These are phyloP conservation scores for Neosalanx taihuensis DNA, from an alignment of 2,797 vertebrate genomes.

Conservation along the genomic window DNA sequence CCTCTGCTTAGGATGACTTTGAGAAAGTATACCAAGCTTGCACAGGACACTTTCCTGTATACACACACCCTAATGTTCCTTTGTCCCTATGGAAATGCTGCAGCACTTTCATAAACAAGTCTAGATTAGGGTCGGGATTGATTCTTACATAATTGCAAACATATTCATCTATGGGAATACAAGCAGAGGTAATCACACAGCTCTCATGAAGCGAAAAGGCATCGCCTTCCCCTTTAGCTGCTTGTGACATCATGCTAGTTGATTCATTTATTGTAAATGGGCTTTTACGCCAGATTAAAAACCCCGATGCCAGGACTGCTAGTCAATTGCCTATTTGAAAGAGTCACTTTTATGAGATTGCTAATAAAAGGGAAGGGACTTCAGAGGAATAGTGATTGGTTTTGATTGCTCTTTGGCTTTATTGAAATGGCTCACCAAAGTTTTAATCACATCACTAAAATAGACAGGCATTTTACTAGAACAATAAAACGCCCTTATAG, in stretches of 20 bases:
- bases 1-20: background rate
- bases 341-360: constrained; percentile 57
- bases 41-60: background rate
- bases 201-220: constrained; percentile 44
- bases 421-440: constrained; percentile 36
- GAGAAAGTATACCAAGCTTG: constrained; percentile 17
- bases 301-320: constrained; percentile 52
- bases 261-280: constrained; percentile 60
- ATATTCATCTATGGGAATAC: constrained; percentile 54
- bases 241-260: constrained; percentile 44
- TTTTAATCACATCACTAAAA: constrained; percentile 16
- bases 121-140: constrained; percentile 21
- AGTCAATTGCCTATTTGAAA: constrained; percentile 47
- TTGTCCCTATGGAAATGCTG: too few species aligned
- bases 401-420: constrained; percentile 36
- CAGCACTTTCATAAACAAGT: background rate
- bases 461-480: too few species aligned
- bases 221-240: constrained; percentile 39
- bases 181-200: constrained; percentile 53
- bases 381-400: constrained; percentile 51
- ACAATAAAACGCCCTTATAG: too few species aligned
- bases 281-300: constrained; percentile 73
- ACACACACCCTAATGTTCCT: too few species aligned
- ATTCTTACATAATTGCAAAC: constrained; percentile 42
- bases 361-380: constrained; percentile 49